These are phyloP conservation scores for Bambusicola thoracicus DNA, from an alignment of 2,113 vertebrate genomes.

Conservation along the genomic window DNA sequence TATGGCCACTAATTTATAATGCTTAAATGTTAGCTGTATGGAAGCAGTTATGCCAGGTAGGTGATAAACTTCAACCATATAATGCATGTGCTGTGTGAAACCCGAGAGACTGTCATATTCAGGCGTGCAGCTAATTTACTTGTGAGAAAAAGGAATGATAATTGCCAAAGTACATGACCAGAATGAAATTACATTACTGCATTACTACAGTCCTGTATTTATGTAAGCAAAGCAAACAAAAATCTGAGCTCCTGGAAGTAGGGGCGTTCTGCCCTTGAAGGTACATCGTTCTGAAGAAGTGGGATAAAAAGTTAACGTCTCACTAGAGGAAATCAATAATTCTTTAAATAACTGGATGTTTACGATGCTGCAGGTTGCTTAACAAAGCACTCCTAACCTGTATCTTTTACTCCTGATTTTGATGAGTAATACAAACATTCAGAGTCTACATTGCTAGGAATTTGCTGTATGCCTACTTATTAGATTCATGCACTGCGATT, in stretches of 20 bases:
- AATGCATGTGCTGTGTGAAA: not conserved
- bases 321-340: not conserved
- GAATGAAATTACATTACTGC: not conserved
- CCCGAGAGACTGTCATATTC: not conserved
- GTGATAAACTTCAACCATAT: not conserved
- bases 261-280: not conserved
- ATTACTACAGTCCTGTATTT: not conserved
- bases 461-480: not conserved
- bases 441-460: not conserved
- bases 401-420: not conserved
- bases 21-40: not conserved
- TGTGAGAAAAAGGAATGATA: not conserved
- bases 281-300: not conserved
- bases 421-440: not conserved
- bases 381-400: not conserved
- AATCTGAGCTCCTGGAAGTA: not conserved
- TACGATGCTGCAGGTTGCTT: not conserved
- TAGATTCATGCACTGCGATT: not conserved
- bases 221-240: not conserved
- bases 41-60: not conserved
- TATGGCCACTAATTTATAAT: not conserved
- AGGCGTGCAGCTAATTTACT: not conserved
- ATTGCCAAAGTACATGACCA: not conserved
- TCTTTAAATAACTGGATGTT: not conserved
- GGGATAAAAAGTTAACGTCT: not conserved